These are phyloP conservation scores for Lathamus discolor DNA, from an alignment of 2,113 vertebrate genomes.

Conservation along the genomic window DNA sequence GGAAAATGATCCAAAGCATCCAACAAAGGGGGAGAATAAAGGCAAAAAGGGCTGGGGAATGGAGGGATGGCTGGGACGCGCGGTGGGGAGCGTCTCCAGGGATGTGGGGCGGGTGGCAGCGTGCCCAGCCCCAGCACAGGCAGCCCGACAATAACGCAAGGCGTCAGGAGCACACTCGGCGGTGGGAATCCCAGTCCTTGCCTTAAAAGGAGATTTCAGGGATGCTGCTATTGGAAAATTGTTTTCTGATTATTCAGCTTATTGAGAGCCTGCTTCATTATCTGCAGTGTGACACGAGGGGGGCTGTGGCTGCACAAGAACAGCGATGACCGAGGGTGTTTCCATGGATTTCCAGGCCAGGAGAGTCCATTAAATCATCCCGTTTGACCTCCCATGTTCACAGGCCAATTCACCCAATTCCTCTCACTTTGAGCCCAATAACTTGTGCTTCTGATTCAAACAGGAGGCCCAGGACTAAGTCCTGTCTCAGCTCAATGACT, in stretches of 20 bases:
- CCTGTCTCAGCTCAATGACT: background rate
- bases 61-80: background rate
- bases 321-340: background rate
- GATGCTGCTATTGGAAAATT: slow-evolving; percentile 59
- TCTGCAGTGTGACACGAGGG: background rate
- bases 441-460: background rate
- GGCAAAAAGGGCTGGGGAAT: background rate
- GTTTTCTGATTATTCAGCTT: slow-evolving; percentile 64
- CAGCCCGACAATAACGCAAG: background rate
- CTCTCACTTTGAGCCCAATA: background rate
- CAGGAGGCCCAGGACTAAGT: background rate
- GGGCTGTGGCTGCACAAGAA: background rate
- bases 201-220: slow-evolving; percentile 62
- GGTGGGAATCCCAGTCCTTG: slow-evolving; percentile 55
- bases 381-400: background rate
- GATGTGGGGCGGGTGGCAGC: slow-evolving; percentile 2
- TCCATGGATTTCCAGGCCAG: background rate
- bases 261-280: slow-evolving; percentile 39
- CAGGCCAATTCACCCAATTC: background rate
- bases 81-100: background rate
- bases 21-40: background rate
- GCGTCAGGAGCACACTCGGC: background rate
- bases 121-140: background rate
- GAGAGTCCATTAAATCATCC: background rate
- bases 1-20: background rate